Percentiles rank a stretch among this genome's conserved stretches.
Conservation (phyloP, 1,140 invertebrate genomes). For the Trachymyrmex septentrionalis region DNA sequence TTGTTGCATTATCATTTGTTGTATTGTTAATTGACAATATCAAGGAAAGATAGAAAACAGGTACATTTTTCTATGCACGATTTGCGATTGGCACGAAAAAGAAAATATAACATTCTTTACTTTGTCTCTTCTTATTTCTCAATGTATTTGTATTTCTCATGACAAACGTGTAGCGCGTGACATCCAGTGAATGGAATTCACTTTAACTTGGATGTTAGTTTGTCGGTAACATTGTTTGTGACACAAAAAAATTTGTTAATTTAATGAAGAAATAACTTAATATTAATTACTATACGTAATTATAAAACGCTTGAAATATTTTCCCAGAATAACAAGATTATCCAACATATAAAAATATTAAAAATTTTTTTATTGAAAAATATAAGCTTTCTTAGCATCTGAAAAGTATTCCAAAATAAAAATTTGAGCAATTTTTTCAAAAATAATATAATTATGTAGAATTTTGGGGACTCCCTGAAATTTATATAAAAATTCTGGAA, state of each 20-base stretch:
- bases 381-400: too few species aligned
- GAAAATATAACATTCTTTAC: not conserved
- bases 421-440: too few species aligned
- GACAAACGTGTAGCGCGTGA: constrained; percentile 9
- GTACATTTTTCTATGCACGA: not conserved
- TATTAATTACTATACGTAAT: not conserved
- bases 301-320: constrained; percentile 2
- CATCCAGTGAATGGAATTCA: constrained; percentile 25
- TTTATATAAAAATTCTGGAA: too few species aligned
- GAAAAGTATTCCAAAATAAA: too few species aligned
- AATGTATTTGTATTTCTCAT: not conserved
- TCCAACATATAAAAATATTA: not conserved
- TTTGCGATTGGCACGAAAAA: not conserved
- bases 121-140: not conserved
- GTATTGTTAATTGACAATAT: not conserved
- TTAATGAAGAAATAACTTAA: not conserved
- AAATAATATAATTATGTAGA: too few species aligned
- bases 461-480: too few species aligned
- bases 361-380: too few species aligned
- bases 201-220: constrained; percentile 1
- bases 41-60: not conserved
- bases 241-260: not conserved
- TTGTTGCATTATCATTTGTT: constrained; percentile 18
- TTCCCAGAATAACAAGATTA: not conserved
- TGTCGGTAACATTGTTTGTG: not conserved